Evolutionary conservation across 2,113 vertebrate species (phyloP), one percentile per base, ranked within the genome.

Genomic region (Dasyornis broadbenti): DNA sequence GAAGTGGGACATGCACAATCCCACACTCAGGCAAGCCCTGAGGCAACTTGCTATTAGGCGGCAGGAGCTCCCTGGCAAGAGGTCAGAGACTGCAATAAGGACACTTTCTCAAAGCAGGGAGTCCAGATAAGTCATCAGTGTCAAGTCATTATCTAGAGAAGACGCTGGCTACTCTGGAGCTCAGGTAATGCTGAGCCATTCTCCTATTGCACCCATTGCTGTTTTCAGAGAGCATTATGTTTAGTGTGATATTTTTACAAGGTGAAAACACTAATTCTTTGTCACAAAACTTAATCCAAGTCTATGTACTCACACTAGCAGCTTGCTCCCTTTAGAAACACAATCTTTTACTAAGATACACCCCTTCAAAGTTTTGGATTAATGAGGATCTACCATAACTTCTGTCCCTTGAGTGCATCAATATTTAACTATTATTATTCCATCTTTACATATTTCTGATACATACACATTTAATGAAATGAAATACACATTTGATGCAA

Each of bases 121-220:
- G 35, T 56, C 69, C 33, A 0, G 0, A 54, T 45, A 47, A 68
- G 17, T 35, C 56, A 27, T 30, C 0, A 0, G 30, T 33, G 26
- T 50, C 42, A 61, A 35, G 11, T 2, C 53, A 21, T 35, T 47
- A 27, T 11, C 56, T 71, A 37, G 61, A 81, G n/a, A 45, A 45
- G 44, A 45, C 18, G 18, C 44, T 45, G 44, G 44, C 9, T 45
- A 45, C 44, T 45, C 44, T 19, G 44, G 44, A 45, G 44, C 44
- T 65, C 52, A 37, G 50, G 40, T 75, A 44, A 52, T 11, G 10
- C 24, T 60, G 31, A 89, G 49, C 35, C 7, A 7, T 31, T 24
- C 28, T 27, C 17, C 45, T 71, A 17, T 22, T 77, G 47, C 12
- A 78, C 19, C 47, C 45, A 17, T 4, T 33, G 6, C 3, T 63